phyloP scores from a whole-genome alignment of 2,797 vertebrate species.

The Micrastur ruficollis region DNA sequence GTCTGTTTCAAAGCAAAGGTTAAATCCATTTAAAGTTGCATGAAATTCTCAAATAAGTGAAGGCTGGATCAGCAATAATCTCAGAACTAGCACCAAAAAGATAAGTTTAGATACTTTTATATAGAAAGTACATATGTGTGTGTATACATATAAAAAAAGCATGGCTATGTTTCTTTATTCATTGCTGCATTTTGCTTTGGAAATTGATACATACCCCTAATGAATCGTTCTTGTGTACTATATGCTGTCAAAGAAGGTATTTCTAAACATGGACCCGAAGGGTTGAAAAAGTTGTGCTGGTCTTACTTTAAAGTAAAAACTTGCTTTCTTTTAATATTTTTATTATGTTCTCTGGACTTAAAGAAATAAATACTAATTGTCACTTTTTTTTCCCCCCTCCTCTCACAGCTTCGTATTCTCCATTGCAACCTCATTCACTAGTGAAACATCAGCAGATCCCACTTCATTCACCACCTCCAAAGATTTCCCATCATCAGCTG shows the following conservation, averaged over 20 bases:
- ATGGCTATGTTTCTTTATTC: not conserved
- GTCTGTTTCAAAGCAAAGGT: not conserved
- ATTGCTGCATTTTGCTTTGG: not conserved
- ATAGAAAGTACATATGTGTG: not conserved
- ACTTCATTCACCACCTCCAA: slow-evolving; percentile 79
- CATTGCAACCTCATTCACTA: slow-evolving; percentile 89
- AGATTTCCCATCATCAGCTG: slow-evolving; percentile 85
- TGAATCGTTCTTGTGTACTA: not conserved
- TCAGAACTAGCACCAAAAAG: not conserved
- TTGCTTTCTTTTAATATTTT: slow-evolving; percentile 15
- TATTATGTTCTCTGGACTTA: not conserved
- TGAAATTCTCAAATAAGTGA: not conserved
- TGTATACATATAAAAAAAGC: not conserved
- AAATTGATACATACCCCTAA: not conserved
- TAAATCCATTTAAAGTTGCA: not conserved
- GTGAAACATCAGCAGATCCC: slow-evolving; percentile 85
- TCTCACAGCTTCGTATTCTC: slow-evolving; percentile 89
- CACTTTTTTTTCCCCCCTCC: slow-evolving; percentile 16
- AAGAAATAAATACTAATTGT: slow-evolving; percentile 62
- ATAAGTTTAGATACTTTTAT: not conserved
- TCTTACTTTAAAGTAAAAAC: not conserved
- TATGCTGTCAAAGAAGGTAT: not conserved
- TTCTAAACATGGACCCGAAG: not conserved
- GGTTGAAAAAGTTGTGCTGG: not conserved
- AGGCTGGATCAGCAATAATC: not conserved